Conservation (phyloP, 2,888 invertebrate species). For the Sthenelais limicola region DNA sequence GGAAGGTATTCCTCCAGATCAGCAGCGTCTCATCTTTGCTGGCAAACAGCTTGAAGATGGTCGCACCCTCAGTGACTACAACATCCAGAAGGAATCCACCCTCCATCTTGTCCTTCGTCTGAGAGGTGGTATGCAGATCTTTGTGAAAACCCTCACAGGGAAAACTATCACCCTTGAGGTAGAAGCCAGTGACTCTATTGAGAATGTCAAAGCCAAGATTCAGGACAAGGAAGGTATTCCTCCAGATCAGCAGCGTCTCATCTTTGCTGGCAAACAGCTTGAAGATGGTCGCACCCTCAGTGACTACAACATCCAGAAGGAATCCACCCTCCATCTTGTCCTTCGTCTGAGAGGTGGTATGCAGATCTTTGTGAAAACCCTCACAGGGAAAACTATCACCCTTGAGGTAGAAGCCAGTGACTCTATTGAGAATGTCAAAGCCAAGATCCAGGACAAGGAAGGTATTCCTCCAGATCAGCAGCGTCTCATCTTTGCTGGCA, state of each 20-base stretch:
- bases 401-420: slow-evolving; percentile 83
- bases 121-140: slow-evolving; percentile 73
- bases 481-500: slow-evolving; percentile 92
- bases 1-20: slow-evolving; percentile 73
- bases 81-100: slow-evolving; percentile 96
- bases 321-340: slow-evolving; percentile 92
- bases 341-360: slow-evolving; percentile 82
- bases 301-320: slow-evolving; percentile 96
- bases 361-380: slow-evolving; percentile 82
- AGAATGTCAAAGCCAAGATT: slow-evolving; percentile 85
- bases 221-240: slow-evolving; percentile 73
- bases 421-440: slow-evolving; percentile 94
- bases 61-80: slow-evolving; percentile 91
- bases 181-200: slow-evolving; percentile 92
- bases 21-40: slow-evolving; percentile 82
- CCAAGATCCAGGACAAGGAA: slow-evolving; percentile 75
- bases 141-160: slow-evolving; percentile 53
- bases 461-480: slow-evolving; percentile 83
- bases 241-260: slow-evolving; percentile 87
- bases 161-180: slow-evolving; percentile 68
- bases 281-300: slow-evolving; percentile 92
- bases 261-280: slow-evolving; percentile 92
- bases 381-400: slow-evolving; percentile 71
- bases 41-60: slow-evolving; percentile 95
- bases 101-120: slow-evolving; percentile 92